Evolutionary conservation across 1,140 invertebrate genomes (phyloP).

Genomic region (Batillaria attramentaria): DNA sequence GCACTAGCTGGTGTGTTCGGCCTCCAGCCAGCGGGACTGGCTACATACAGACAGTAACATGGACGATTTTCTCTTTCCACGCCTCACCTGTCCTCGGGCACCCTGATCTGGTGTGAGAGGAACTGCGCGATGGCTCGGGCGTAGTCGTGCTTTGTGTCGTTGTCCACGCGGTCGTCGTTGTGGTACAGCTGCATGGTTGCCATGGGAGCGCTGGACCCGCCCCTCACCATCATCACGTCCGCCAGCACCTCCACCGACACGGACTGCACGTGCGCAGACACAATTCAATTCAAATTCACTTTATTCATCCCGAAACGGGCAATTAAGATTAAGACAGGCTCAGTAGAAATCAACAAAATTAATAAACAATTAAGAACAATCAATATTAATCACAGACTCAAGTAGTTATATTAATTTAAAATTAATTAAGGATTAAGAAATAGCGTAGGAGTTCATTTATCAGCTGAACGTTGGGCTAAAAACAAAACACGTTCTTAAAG

Average conservation of each 20-base stretch:
- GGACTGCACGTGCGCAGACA: slow-evolving; percentile 19
- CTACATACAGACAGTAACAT: no score
- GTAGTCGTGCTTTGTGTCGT: slow-evolving; percentile 34
- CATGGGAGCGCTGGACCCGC: slow-evolving; percentile 28
- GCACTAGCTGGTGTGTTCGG: neutral
- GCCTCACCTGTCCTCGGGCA: slow-evolving; percentile 38
- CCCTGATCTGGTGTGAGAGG: slow-evolving; percentile 26
- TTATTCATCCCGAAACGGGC: no score
- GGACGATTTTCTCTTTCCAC: neutral
- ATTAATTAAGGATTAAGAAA: no score
- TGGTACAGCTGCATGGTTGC: slow-evolving; percentile 42
- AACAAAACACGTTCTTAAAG: no score
- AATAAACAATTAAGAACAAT: no score
- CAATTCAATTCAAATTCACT: no score
- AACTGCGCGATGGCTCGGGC: slow-evolving; percentile 37
- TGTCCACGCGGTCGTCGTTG: slow-evolving; percentile 37
- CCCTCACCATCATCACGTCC: slow-evolving; percentile 33
- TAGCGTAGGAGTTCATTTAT: no score
- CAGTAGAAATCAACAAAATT: no score
- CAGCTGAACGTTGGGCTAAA: no score
- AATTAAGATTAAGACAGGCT: no score
- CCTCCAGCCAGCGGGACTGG: no score
- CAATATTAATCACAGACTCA: neutral
- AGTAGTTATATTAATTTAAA: no score
- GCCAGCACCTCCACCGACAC: slow-evolving; percentile 38